Evolutionary conservation across 1,140 invertebrate genomes (phyloP).

Genomic region (Drosophila chauvacae): DNA sequence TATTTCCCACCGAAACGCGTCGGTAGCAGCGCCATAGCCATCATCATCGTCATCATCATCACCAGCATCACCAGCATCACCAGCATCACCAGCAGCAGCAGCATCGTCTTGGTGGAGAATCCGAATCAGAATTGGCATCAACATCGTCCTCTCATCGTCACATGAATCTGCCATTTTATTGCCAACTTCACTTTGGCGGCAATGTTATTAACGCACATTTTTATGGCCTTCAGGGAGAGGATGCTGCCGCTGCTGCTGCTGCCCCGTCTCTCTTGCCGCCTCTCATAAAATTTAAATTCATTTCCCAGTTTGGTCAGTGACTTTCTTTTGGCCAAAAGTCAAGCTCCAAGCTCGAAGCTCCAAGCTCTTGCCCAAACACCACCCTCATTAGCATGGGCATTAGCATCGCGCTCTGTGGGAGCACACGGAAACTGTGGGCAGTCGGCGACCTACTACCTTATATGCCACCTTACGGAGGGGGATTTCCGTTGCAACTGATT

Average conservation of each 20-base stretch:
- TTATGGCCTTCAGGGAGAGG: conserved; percentile 59
- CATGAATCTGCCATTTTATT: conserved; percentile 84
- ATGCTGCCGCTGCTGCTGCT: conserved; percentile 3
- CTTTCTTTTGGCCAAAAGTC: conserved; percentile 47
- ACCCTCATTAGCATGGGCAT: conserved; percentile 59
- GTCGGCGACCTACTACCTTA: conserved; percentile 34
- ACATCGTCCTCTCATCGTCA: conserved; percentile 60
- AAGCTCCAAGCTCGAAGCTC: not conserved
- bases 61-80: not conserved
- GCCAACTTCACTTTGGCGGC: conserved; percentile 81
- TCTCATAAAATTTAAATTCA: conserved; percentile 59
- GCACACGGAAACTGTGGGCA: conserved; percentile 73
- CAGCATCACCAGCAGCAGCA: conserved; percentile 30
- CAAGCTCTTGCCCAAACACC: conserved; percentile 3
- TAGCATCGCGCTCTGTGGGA: conserved; percentile 17
- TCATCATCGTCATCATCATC: conserved; percentile 20
- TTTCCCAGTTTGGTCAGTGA: conserved; percentile 28
- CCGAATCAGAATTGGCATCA: conserved; percentile 4
- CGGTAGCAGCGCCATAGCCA: conserved; percentile 72
- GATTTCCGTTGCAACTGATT: conserved; percentile 81
- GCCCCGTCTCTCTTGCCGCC: not conserved
- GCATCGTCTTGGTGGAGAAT: conserved; percentile 42
- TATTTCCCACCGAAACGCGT: conserved; percentile 77
- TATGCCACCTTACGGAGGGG: conserved; percentile 29
- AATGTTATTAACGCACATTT: conserved; percentile 83